A percentile compares a stretch with the other conserved stretches of the same genome.
Evolutionary conservation across 2,888 invertebrate genomes (phyloP).

Genomic region (Andrena hattorfiana): DNA sequence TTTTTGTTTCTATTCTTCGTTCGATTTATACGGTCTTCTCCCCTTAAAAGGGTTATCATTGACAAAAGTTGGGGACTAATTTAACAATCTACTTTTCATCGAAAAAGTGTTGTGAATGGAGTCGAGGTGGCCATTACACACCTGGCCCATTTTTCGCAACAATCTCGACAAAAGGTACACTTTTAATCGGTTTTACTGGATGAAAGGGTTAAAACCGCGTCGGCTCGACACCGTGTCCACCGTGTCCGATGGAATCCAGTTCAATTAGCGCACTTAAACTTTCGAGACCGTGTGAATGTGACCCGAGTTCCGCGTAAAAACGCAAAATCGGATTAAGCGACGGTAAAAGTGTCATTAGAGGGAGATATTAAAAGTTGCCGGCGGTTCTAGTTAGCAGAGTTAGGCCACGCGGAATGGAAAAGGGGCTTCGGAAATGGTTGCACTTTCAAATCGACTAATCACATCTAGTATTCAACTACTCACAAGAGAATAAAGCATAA

Average conservation of each 20-base stretch:
- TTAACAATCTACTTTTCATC: neutral
- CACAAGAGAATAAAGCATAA: no score
- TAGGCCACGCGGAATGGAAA: slow-evolving; percentile 11
- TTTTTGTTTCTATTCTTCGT: no score
- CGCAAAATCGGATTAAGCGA: slow-evolving; percentile 72
- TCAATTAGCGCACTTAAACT: slow-evolving; percentile 76
- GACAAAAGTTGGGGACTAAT: neutral
- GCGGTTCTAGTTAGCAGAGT: slow-evolving; percentile 56
- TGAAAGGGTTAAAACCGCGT: slow-evolving; percentile 22
- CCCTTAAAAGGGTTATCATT: neutral
- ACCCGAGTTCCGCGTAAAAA: slow-evolving; percentile 61
- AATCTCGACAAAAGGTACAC: slow-evolving; percentile 46
- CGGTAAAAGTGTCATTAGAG: slow-evolving; percentile 71
- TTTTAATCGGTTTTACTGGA: slow-evolving; percentile 62
- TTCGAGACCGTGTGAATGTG: slow-evolving; percentile 32
- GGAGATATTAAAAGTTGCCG: slow-evolving; percentile 74
- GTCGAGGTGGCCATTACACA: neutral
- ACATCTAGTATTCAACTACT: no score
- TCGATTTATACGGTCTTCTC: no score
- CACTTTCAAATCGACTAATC: neutral
- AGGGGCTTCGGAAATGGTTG: slow-evolving; percentile 24
- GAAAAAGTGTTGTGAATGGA: slow-evolving; percentile 2
- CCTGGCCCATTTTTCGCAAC: slow-evolving; percentile 38
- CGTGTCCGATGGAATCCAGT: slow-evolving; percentile 51
- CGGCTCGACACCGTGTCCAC: slow-evolving; percentile 30